Base-by-base conservation (phyloP, 1,140 invertebrate genomes). In the Platyura marginata region DNA sequence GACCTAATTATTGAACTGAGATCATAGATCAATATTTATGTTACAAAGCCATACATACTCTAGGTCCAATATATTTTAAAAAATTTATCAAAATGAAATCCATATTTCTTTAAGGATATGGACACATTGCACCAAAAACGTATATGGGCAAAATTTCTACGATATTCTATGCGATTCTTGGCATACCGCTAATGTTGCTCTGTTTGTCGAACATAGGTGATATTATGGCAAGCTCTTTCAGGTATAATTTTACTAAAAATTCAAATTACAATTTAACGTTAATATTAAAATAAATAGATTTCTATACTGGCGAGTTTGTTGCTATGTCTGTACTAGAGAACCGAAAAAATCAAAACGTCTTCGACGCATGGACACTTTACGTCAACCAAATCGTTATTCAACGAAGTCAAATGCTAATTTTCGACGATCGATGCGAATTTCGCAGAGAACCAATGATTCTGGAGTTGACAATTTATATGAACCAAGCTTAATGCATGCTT, bases 181-280 rank as follows among this genome's bases (percentile, higher is more conserved):
- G 92, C 16, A 96, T 95, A 49, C 90, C 91, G 0, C 63, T 95
- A 41, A 92, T 94, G 83, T 71, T 96, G 41, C 71, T 95, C 3
- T 92, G 89, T 51, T 69, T 96, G 22, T 92, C 89, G 32, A 93
- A 93, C 57, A 93, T 96, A 46, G 90, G 91, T n/a, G 87, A 93
- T 59, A 79, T 91, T 41, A 88, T 96, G 83, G 89, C 91, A 6
- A 83, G 89, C 41, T 86, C 88, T 23, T 94, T 94, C 64, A 74
- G 79, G 75, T 77, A 59, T 55, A 29, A 29, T 8, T 29, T 29
- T 29, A 29, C 25, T 13, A 29, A 29, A 29, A 29, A 36, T 36
- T 36, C 15, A n/a, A n/a, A n/a, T n/a, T n/a, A n/a, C n/a, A n/a
- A n/a, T n/a, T n/a, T n/a, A n/a, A n/a, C n/a, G n/a, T n/a, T n/a